Percentiles rank a stretch among this genome's conserved stretches.
phyloP scores from a whole-genome alignment of 2,888 invertebrate genomes.

The Allacma fusca region DNA sequence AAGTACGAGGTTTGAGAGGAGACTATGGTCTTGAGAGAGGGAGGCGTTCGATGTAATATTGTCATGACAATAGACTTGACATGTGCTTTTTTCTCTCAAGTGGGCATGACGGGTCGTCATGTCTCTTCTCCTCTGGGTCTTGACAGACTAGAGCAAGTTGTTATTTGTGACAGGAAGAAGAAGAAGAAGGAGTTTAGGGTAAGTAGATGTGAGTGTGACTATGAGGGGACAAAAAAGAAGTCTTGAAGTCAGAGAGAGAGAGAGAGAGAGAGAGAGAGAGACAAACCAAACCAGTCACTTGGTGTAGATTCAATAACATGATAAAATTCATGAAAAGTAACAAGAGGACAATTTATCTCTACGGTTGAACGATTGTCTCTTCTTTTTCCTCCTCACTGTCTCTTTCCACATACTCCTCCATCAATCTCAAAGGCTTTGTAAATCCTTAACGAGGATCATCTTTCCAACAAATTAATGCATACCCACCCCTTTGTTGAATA shows the following conservation, averaged over 20 bases:
- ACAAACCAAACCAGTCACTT: conserved; percentile 32
- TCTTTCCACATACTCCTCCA: background rate
- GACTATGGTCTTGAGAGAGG: no score
- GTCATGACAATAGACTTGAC: conserved; percentile 13
- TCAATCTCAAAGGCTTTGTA: conserved; percentile 26
- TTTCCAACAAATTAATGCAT: conserved; percentile 39
- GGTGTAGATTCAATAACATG: conserved; percentile 40
- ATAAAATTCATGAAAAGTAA: conserved; percentile 40
- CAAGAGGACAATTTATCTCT: conserved; percentile 38
- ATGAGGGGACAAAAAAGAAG: no score
- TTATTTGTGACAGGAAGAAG: conserved; percentile 21
- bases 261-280: conserved; percentile 11
- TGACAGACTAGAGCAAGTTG: background rate
- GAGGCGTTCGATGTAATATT: background rate
- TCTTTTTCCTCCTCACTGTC: conserved; percentile 3
- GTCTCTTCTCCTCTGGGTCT: conserved; percentile 6
- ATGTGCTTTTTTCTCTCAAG: conserved; percentile 20
- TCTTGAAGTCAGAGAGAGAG: background rate
- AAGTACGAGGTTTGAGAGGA: background rate
- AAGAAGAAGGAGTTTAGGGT: no score
- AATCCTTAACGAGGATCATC: conserved; percentile 41
- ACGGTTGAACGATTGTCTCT: conserved; percentile 26
- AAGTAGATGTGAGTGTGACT: no score
- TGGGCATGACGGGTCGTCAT: background rate
- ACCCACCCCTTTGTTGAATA: conserved; percentile 36